A percentile compares a stretch with the other conserved stretches of the same genome.
phyloP scores from a whole-genome alignment of 2,888 invertebrate genomes.

The Arge pagana region DNA sequence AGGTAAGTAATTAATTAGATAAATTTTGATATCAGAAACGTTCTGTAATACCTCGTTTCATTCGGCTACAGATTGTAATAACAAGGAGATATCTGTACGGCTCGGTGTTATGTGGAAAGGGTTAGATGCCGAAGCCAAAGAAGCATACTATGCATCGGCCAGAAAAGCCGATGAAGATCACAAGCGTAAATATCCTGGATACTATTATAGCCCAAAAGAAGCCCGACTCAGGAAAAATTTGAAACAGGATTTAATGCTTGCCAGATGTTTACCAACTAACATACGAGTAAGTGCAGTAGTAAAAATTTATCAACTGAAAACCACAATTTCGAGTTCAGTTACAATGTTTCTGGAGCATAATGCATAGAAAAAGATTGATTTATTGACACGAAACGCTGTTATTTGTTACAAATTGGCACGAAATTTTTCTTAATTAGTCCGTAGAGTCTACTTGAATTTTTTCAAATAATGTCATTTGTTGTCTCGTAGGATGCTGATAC shows the following conservation, averaged over 20 bases:
- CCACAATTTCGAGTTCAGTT: too few species aligned
- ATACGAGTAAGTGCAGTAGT: constrained; percentile 18
- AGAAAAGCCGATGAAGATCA: constrained; percentile 57
- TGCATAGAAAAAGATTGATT: too few species aligned
- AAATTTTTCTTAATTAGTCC: not conserved
- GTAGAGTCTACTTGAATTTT: not conserved
- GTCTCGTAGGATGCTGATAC: constrained; percentile 28
- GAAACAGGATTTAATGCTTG: constrained; percentile 29
- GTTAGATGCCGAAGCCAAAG: constrained; percentile 54
- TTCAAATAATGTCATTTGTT: not conserved
- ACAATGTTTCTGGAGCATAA: too few species aligned
- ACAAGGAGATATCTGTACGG: constrained; percentile 60
- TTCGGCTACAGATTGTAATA: constrained; percentile 58
- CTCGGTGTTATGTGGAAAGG: constrained; percentile 61
- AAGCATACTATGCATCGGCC: constrained; percentile 56
- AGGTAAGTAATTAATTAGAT: constrained; percentile 36
- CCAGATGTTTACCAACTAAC: constrained; percentile 26
- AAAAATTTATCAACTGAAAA: too few species aligned
- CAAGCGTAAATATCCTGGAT: constrained; percentile 57
- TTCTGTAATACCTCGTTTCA: too few species aligned
- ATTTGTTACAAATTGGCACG: not conserved
- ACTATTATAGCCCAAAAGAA: constrained; percentile 57
- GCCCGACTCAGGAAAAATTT: constrained; percentile 51
- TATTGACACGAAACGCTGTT: too few species aligned
- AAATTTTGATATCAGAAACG: constrained; percentile 4